Percentiles rank a stretch among this genome's conserved stretches.
Conservation (phyloP, 1,140 invertebrate species). For the Hylyphantes graminicola region DNA sequence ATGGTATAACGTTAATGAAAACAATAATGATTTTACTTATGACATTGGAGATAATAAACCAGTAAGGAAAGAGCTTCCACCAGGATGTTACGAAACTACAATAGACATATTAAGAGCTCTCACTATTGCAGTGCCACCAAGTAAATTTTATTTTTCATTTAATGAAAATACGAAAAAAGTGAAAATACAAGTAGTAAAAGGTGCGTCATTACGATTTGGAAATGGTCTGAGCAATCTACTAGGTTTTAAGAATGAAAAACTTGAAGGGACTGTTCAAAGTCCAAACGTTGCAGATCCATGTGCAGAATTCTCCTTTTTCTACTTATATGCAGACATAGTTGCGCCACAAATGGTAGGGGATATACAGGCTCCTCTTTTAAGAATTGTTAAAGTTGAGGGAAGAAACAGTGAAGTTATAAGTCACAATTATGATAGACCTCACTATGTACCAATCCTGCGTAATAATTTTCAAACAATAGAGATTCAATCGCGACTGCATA, state of each 20-base stretch:
- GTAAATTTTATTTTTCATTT: background rate
- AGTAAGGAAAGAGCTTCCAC: background rate
- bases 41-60: constrained; percentile 2
- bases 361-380: constrained; percentile 13
- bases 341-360: constrained; percentile 4
- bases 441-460: background rate
- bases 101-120: background rate
- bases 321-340: background rate
- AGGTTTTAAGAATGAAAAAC: background rate
- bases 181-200: background rate
- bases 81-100: constrained; percentile 2
- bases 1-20: constrained; percentile 10
- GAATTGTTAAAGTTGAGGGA: constrained; percentile 3
- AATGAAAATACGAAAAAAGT: background rate
- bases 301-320: background rate
- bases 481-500: background rate
- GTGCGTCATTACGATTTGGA: background rate
- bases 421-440: constrained; percentile 16
- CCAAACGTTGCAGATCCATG: background rate
- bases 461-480: constrained; percentile 21
- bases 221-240: background rate
- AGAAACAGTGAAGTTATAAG: constrained; percentile 25
- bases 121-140: background rate
- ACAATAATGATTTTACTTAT: background rate
- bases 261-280: background rate